Conservation (phyloP, 2,888 invertebrate genomes). For the Isotomurus palustris region DNA sequence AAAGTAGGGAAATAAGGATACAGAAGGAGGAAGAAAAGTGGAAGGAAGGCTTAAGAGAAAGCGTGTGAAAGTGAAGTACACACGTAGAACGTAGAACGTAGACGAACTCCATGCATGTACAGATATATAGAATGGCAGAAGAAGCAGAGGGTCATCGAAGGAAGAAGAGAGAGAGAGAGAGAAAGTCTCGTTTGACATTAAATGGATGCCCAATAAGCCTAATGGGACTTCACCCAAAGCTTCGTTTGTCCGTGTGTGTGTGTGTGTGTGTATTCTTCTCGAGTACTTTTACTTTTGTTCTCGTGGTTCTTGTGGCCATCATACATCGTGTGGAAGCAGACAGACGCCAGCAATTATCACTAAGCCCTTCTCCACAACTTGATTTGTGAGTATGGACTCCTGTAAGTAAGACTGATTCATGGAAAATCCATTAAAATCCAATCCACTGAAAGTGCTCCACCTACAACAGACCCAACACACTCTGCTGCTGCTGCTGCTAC, state of each 20-base stretch:
- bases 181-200: constrained; percentile 16
- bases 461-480: too few relatives aligned
- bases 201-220: constrained; percentile 36
- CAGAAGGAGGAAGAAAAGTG: constrained; percentile 1
- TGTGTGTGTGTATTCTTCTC: too few relatives aligned
- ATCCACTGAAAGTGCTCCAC: constrained; percentile 18
- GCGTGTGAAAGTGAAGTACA: constrained; percentile 3
- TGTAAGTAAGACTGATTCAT: constrained; percentile 23
- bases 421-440: constrained; percentile 43
- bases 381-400: constrained; percentile 27
- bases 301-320: constrained; percentile 7
- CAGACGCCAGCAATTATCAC: constrained; percentile 38
- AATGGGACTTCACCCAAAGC: too few relatives aligned
- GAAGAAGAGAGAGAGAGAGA: constrained; percentile 8
- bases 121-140: too few relatives aligned
- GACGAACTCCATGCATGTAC: too few relatives aligned
- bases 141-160: too few relatives aligned
- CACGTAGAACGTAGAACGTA: too few relatives aligned
- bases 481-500: too few relatives aligned
- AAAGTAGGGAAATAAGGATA: constrained; percentile 4
- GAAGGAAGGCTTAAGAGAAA: constrained; percentile 2
- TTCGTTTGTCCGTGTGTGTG: too few relatives aligned
- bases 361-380: constrained; percentile 21
- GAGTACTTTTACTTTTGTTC: too few relatives aligned
- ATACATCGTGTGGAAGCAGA: constrained; percentile 31